These are phyloP conservation scores for Epizoanthus illoricatus DNA, from an alignment of 92 coral and sea anemone genomes.

Conservation along the genomic window DNA sequence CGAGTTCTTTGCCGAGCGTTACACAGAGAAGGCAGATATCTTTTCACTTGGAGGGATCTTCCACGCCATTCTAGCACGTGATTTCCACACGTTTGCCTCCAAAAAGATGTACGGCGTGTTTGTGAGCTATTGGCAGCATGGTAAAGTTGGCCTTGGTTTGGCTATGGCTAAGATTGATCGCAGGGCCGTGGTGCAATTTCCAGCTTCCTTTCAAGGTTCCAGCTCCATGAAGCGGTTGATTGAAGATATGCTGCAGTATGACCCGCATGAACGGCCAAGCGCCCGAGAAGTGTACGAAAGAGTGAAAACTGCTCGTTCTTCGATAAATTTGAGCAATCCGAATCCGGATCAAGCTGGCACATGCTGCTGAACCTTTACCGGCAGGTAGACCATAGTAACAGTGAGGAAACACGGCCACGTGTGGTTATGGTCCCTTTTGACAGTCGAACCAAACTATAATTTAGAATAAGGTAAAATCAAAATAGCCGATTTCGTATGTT, in stretches of 20 bases:
- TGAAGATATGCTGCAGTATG: constrained; percentile 33
- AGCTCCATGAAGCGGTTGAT: constrained; percentile 28
- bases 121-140: constrained; percentile 29
- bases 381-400: too few species aligned
- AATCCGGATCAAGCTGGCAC: too few species aligned
- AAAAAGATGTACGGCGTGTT: constrained; percentile 68
- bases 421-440: too few species aligned
- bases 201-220: constrained; percentile 6
- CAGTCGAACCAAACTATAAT: too few species aligned
- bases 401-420: too few species aligned
- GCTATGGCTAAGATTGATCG: constrained; percentile 46
- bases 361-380: too few species aligned
- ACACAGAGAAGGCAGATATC: constrained; percentile 71
- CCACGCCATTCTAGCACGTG: constrained; percentile 71
- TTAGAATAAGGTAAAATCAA: too few species aligned
- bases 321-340: too few species aligned
- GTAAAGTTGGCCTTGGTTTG: constrained; percentile 41
- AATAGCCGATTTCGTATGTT: too few species aligned
- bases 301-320: not conserved
- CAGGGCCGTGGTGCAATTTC: constrained; percentile 27
- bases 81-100: constrained; percentile 37
- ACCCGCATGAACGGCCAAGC: constrained; percentile 46
- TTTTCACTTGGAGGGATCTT: constrained; percentile 72
- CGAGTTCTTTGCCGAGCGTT: constrained; percentile 47
- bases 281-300: constrained; percentile 40